Evolutionary conservation across 1,140 invertebrate species (phyloP), one percentile per base, ranked within the genome.

Genomic region (Ganaspis sp.): DNA sequence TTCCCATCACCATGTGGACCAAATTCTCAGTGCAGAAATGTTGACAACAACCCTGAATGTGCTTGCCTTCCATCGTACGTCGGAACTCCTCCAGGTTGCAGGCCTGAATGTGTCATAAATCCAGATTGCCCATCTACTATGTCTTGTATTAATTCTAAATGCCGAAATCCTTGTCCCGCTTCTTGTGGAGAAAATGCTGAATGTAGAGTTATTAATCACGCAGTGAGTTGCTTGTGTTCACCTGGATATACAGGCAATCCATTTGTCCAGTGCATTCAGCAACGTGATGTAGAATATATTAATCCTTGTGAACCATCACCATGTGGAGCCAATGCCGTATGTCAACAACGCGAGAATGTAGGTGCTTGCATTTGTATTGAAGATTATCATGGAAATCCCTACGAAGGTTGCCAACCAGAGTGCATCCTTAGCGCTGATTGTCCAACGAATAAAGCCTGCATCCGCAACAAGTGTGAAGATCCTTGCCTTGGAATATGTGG

Each of bases 171-270:
- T 12, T 96, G 96, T 84, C 94, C 93, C 49, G 95, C 95, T 54
- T 94, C 95, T 74, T 97, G 96, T 87, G 96, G 95, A 4, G 90
- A 93, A 38, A 94, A 95, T 85, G 94, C 96, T 1, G 93, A 96
- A 80, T 97, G 96, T 85, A 92, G 92, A 70, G 94, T 96, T 3
- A 93, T 95, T 12, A 94, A 95, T 81, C 95, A 96, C 85, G 93
- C 95, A 54, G 95, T 95, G 2, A 93, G 94, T 4, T 97, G 96
- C 85, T 93, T 93, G 3, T 97, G 96, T 89, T 88, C 93, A 3
- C 91, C 93, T 54, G 96, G 96, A 26, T 96, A 93, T 87, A 94
- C 93, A 1, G 96, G 96, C 74, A 95, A 97, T 93, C 95, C 96
- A 74, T 96, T 94, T 77, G 90, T 93, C 0, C 92, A 93, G 78